A percentile compares a stretch with the other conserved stretches of the same genome.
Evolutionary conservation across 2,797 vertebrate species (phyloP).

Genomic region (Chromobotia macracanthus): DNA sequence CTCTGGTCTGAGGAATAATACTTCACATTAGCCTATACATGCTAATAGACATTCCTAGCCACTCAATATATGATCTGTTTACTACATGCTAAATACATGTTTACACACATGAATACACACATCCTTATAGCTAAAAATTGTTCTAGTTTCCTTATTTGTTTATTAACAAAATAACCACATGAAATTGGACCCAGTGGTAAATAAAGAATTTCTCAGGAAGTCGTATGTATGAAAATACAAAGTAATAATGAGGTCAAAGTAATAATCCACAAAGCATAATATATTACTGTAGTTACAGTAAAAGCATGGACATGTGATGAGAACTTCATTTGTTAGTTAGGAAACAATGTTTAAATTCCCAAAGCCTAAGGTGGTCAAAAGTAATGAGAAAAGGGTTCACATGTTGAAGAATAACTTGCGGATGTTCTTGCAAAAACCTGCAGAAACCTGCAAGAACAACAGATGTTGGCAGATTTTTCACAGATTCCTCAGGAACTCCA

Average conservation of each 20-base stretch:
- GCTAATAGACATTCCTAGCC: constrained; percentile 65
- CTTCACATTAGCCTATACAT: constrained; percentile 29
- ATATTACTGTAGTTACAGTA: constrained; percentile 10
- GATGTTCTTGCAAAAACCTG: not conserved
- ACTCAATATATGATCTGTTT: constrained; percentile 71
- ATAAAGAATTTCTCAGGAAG: constrained; percentile 42
- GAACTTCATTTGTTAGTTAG: not conserved
- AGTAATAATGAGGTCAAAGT: constrained; percentile 19
- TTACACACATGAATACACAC: too few relatives aligned
- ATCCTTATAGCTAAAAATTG: constrained; percentile 74
- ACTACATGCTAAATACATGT: constrained; percentile 62
- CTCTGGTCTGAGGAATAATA: not conserved
- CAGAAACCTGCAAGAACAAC: too few relatives aligned
- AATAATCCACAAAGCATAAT: constrained; percentile 5
- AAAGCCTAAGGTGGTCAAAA: too few relatives aligned
- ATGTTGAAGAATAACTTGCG: not conserved
- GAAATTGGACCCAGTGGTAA: constrained; percentile 53
- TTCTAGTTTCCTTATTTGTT: constrained; percentile 71
- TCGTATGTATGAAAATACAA: constrained; percentile 46
- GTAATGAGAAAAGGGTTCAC: too few relatives aligned
- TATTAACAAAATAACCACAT: constrained; percentile 55
- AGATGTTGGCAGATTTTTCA: not conserved
- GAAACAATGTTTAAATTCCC: not conserved
- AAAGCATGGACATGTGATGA: constrained; percentile 29
- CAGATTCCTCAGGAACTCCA: not conserved